These are phyloP conservation scores for Drosophila quadrilineata DNA, from an alignment of 1,140 invertebrate species.

Conservation along the genomic window DNA sequence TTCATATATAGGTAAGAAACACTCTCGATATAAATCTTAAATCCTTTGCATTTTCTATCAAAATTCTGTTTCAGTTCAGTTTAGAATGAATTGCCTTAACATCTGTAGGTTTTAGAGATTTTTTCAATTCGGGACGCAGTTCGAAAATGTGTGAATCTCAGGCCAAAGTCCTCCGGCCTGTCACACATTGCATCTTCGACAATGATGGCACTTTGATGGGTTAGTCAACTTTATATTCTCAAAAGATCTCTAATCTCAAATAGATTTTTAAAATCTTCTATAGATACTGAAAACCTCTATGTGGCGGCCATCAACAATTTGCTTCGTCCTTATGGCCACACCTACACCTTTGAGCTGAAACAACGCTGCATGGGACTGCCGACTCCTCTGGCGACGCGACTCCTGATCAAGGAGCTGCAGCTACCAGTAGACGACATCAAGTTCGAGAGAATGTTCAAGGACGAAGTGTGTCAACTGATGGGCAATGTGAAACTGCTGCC, in stretches of 20 bases:
- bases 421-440: slow-evolving; percentile 14
- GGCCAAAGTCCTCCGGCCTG: background rate
- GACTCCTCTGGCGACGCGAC: rapidly evolving
- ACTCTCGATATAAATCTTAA: too few relatives aligned
- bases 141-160: background rate
- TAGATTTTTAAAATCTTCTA: background rate
- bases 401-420: slow-evolving; percentile 3
- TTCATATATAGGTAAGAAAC: too few relatives aligned
- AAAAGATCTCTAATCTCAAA: too few relatives aligned
- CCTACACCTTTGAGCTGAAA: slow-evolving; percentile 19
- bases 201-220: slow-evolving; percentile 58
- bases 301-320: background rate
- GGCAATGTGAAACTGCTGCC: slow-evolving; percentile 33
- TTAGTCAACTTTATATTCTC: background rate
- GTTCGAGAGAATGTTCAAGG: background rate
- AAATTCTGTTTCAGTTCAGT: too few relatives aligned
- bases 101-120: too few relatives aligned
- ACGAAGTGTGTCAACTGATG: background rate
- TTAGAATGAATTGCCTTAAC: too few relatives aligned
- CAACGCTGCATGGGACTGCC: slow-evolving; percentile 19
- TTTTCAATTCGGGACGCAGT: background rate
- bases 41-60: too few relatives aligned
- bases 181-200: slow-evolving; percentile 57
- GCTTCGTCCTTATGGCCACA: slow-evolving; percentile 11
- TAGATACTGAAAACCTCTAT: slow-evolving; percentile 46